Conservation (phyloP, 2,113 vertebrate genomes). For the Cyanoderma ruficeps region DNA sequence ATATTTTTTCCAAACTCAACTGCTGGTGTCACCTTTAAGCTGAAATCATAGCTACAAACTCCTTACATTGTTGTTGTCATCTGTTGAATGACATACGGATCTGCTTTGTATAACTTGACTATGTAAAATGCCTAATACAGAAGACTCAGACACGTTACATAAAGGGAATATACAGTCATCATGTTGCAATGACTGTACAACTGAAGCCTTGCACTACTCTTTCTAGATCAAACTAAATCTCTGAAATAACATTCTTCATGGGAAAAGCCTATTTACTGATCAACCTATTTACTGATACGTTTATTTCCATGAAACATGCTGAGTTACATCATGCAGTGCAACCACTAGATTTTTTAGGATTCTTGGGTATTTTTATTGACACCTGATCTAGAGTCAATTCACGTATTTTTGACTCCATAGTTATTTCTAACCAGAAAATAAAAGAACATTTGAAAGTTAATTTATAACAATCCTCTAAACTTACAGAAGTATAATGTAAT, state of each 20-base stretch:
- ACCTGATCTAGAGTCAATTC: not conserved
- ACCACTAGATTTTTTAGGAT: not conserved
- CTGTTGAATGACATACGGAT: not conserved
- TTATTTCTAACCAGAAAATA: not conserved
- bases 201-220: not conserved
- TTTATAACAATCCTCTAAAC: not conserved
- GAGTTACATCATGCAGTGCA: not conserved
- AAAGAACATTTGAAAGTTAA: not conserved
- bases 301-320: not conserved
- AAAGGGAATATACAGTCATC: not conserved
- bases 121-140: not conserved
- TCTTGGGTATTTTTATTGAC: not conserved
- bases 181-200: not conserved
- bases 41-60: not conserved
- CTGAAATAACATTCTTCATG: not conserved
- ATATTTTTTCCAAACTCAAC: not conserved
- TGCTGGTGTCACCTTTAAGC: not conserved
- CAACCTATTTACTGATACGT: not conserved
- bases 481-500: not conserved
- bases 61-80: not conserved
- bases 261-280: not conserved
- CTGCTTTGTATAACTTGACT: not conserved
- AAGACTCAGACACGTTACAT: not conserved
- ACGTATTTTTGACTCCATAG: not conserved
- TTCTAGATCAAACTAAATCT: not conserved